Conservation (phyloP, 2,797 vertebrate genomes). For the Tachyglossus aculeatus region DNA sequence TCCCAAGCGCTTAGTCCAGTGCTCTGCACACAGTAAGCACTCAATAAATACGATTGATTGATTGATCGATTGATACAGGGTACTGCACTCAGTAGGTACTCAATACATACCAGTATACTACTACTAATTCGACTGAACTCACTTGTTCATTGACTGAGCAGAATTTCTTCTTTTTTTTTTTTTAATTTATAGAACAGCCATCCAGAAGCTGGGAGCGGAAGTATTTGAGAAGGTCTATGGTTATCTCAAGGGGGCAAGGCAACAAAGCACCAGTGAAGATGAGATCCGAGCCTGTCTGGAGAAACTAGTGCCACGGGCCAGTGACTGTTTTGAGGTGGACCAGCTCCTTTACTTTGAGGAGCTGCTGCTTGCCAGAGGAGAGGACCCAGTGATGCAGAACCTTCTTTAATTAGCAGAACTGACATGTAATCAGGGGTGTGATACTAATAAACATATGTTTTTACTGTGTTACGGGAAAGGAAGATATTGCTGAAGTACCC, state of each 20-base stretch:
- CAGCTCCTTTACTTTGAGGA: slow-evolving; percentile 86
- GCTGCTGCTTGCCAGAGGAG: slow-evolving; percentile 62
- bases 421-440: not conserved
- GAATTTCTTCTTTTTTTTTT: not conserved
- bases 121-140: no score
- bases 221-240: slow-evolving; percentile 77
- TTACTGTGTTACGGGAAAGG: not conserved
- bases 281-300: slow-evolving; percentile 66
- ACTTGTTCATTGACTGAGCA: no score
- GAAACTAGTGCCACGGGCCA: slow-evolving; percentile 69
- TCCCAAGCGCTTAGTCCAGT: not conserved
- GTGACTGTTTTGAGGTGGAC: slow-evolving; percentile 80
- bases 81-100: no score
- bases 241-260: slow-evolving; percentile 73
- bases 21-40: not conserved
- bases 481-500: not conserved
- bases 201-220: slow-evolving; percentile 72
- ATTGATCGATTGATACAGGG: no score
- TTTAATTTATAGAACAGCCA: slow-evolving; percentile 68
- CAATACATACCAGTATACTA: no score
- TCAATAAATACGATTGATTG: not conserved
- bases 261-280: slow-evolving; percentile 61
- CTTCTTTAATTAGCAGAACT: not conserved
- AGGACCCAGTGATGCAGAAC: not conserved
- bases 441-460: not conserved